A percentile compares a stretch with the other conserved stretches of the same genome.
phyloP scores from a whole-genome alignment of 2,797 vertebrate species.

The Danio choprae region DNA sequence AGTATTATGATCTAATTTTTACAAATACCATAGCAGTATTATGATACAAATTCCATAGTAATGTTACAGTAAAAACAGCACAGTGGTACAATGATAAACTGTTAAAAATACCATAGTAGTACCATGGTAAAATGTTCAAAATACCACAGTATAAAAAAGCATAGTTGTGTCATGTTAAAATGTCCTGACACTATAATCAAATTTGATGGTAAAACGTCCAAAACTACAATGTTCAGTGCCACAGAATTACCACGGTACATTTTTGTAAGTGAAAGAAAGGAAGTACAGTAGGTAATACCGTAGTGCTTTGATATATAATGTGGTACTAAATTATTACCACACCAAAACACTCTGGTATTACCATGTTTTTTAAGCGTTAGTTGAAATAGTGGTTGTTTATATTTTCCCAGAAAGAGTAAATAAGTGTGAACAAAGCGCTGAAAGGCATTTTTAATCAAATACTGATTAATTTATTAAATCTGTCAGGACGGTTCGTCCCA shows the following conservation, averaged over 20 bases:
- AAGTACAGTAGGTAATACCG: not conserved
- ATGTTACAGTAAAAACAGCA: too few relatives aligned
- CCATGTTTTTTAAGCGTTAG: not conserved
- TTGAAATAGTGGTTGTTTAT: constrained; percentile 9
- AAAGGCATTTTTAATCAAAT: constrained; percentile 70
- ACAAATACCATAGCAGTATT: too few relatives aligned
- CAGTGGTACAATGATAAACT: too few relatives aligned
- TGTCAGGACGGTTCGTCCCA: constrained; percentile 74
- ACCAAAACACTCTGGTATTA: not conserved
- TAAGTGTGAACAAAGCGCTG: constrained; percentile 63
- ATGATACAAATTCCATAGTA: too few relatives aligned
- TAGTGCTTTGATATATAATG: not conserved
- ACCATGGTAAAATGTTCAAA: too few relatives aligned
- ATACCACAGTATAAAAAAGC: too few relatives aligned
- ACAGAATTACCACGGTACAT: not conserved
- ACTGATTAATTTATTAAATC: constrained; percentile 83
- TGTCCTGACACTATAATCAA: too few relatives aligned
- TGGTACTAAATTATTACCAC: not conserved
- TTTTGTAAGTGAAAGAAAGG: constrained; percentile 1
- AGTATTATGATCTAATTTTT: too few relatives aligned
- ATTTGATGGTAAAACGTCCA: not conserved
- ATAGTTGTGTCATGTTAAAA: too few relatives aligned
- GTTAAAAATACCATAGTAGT: too few relatives aligned
- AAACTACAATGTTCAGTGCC: too few relatives aligned
- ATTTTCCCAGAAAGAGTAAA: not conserved